Conservation (phyloP, 2,113 vertebrate genomes). For the Colinus virginianus region DNA sequence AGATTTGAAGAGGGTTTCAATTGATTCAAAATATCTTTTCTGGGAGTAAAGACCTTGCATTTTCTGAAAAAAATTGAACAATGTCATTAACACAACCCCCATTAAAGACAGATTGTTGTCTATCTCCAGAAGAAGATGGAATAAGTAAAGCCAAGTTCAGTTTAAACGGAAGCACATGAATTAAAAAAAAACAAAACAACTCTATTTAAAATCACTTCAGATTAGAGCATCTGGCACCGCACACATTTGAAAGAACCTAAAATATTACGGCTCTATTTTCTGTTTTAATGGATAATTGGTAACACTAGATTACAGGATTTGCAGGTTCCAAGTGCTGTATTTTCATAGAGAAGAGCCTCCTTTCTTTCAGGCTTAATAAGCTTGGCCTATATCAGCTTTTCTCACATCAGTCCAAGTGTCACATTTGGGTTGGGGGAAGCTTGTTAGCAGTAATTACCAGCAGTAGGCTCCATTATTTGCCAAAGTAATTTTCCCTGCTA, state of each 20-base stretch:
- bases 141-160: conserved; percentile 62
- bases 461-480: conserved; percentile 86
- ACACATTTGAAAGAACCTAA: conserved; percentile 52
- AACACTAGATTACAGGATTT: conserved; percentile 82
- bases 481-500: conserved; percentile 91
- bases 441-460: conserved; percentile 91
- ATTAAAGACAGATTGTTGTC: conserved; percentile 14
- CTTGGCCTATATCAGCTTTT: conserved; percentile 82
- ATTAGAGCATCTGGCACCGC: conserved; percentile 63
- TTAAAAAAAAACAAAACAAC: conserved; percentile 67
- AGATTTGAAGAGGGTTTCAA: neutral
- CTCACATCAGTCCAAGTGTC: conserved; percentile 83
- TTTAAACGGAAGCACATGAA: conserved; percentile 56
- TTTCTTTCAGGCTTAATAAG: conserved; percentile 82
- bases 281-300: conserved; percentile 77
- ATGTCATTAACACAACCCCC: neutral
- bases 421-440: conserved; percentile 81
- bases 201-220: conserved; percentile 69
- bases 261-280: conserved; percentile 80
- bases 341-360: conserved; percentile 74
- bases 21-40: neutral
- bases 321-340: conserved; percentile 75
- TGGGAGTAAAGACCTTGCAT: conserved; percentile 9
- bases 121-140: conserved; percentile 5
- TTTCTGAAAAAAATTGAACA: conserved; percentile 47